Conservation (phyloP, 2,888 invertebrate species). For the Drosophila nr. perissopoda region DNA sequence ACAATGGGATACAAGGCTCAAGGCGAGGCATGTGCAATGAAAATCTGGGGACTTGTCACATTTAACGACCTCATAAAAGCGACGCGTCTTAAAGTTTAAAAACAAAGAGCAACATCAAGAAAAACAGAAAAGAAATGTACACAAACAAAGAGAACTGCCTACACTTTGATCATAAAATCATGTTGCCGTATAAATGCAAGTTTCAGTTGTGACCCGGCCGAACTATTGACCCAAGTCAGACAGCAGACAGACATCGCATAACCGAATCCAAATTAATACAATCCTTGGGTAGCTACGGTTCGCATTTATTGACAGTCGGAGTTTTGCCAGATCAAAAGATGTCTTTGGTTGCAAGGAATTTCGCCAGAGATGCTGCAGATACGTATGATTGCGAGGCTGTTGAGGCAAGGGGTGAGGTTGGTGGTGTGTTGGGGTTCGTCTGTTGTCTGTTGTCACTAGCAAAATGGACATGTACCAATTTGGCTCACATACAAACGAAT, state of each 20-base stretch:
- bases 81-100: conserved; percentile 57
- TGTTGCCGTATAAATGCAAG: conserved; percentile 26
- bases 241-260: conserved; percentile 26
- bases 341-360: conserved; percentile 66
- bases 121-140: conserved; percentile 9
- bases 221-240: conserved; percentile 55
- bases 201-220: conserved; percentile 30
- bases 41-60: conserved; percentile 58
- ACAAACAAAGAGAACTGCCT: conserved; percentile 21
- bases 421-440: background rate
- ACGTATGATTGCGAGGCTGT: background rate
- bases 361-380: conserved; percentile 5
- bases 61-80: conserved; percentile 56
- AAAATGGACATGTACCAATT: conserved; percentile 67
- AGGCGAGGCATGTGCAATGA: conserved; percentile 3
- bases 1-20: conserved; percentile 20
- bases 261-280: conserved; percentile 78
- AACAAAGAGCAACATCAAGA: conserved; percentile 18
- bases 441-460: conserved; percentile 4
- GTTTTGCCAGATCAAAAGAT: conserved; percentile 69
- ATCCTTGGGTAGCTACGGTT: conserved; percentile 59
- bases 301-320: conserved; percentile 68
- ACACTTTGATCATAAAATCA: conserved; percentile 68
- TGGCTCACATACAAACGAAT: conserved; percentile 17
- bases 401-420: background rate